Evolutionary conservation across 2,797 vertebrate species (phyloP).

Genomic region (Myotis pilosus): DNA sequence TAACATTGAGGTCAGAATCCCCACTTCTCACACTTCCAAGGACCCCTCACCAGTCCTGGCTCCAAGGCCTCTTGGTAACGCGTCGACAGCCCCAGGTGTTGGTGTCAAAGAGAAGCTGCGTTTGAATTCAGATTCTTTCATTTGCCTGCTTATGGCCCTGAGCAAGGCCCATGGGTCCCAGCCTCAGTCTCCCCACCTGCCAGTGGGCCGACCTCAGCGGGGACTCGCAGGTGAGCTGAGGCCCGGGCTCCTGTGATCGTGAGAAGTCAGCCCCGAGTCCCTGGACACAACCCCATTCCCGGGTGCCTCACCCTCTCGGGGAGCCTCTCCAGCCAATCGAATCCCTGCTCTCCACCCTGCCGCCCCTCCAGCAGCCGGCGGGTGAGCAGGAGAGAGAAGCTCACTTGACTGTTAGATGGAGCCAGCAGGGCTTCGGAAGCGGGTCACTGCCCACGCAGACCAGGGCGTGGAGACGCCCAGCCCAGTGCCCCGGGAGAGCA

Average conservation of each 20-base stretch:
- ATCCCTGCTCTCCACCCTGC: too few relatives aligned
- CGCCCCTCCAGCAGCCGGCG: too few relatives aligned
- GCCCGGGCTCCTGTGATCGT: too few relatives aligned
- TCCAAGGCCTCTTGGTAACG: not conserved
- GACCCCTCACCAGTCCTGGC: fast-evolving
- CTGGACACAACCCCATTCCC: not conserved
- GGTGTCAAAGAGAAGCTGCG: fast-evolving
- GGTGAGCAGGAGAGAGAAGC: not conserved
- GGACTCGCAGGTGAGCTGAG: not conserved
- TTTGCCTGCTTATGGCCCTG: not conserved
- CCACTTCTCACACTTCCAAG: not conserved
- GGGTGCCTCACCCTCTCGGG: fast-evolving
- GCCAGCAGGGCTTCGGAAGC: not conserved
- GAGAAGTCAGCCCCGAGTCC: not conserved
- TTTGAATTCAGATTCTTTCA: not conserved
- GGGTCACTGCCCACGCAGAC: not conserved
- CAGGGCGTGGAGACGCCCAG: not conserved
- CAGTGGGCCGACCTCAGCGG: fast-evolving
- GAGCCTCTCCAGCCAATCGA: not conserved
- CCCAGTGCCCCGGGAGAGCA: fast-evolving
- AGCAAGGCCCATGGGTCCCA: not conserved
- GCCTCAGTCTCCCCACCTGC: not conserved
- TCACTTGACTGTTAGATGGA: not conserved
- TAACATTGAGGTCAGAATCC: not conserved
- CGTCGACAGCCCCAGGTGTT: fast-evolving